Evolutionary conservation across 2,888 invertebrate species (phyloP), one percentile per base, ranked within the genome.

Genomic region (Ennomos fuscantarius): DNA sequence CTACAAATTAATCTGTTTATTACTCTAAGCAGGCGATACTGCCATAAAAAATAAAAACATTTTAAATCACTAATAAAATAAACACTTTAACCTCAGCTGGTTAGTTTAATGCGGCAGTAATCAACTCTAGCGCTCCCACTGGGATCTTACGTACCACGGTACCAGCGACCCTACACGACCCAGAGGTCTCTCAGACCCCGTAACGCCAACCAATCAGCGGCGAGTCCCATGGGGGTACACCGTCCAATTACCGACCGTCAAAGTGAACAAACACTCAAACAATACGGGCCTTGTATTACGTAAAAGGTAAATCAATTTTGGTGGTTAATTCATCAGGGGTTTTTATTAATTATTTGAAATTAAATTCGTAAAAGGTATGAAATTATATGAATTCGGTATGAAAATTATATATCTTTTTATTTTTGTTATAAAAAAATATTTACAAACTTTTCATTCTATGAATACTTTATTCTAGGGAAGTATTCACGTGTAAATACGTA

Each of bases 191-290:
- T 9, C 42, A 34, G 54, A 47, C 59, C 47, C 42, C 51, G 68
- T 66, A 60, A 56, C 56, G 49, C 35, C 32, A 59, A 36, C 55
- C 69, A 66, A 66, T 72, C 69, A 60, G 55, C 65, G 52, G 35
- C 36, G 46, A 40, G 32, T 64, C 76, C 72, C 78, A 46, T 32
- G 74, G 9, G 78, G 39, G 40, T 72, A 72, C 75, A 72, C 52
- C 70, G 67, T 61, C 72, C 69, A 66, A 66, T 63, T 65, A 65
- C 60, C 46, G 46, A 42, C 50, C 61, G 59, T 54, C 56, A 51
- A 62, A 54, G 58, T 49, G 58, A 59, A 41, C 58, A 59, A 53
- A 58, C 58, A 48, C 48, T 44, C 52, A 34, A 58, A 59, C 58
- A 59, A 59, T 54, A 41, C 54, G 58, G 40, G 41, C 40, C 33